These are phyloP conservation scores for Hippolais icterina DNA, from an alignment of 2,113 vertebrate genomes.

Conservation along the genomic window DNA sequence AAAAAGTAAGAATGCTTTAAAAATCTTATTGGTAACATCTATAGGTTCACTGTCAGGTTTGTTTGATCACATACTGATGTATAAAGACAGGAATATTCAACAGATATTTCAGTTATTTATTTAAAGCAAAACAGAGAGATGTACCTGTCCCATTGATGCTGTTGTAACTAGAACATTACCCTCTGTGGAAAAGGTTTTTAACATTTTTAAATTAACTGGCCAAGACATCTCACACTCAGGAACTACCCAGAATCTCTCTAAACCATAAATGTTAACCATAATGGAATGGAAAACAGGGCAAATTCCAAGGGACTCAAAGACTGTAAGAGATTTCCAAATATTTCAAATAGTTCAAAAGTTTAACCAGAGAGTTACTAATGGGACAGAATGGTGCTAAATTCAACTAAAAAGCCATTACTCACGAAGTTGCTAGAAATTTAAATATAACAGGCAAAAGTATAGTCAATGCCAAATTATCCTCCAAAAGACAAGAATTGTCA, in stretches of 20 bases:
- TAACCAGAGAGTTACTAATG: neutral
- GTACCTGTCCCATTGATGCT: neutral
- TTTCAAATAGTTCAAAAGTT: neutral
- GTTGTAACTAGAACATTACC: neutral
- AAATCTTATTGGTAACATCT: neutral
- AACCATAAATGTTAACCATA: neutral
- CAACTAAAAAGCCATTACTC: neutral
- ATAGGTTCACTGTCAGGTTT: neutral
- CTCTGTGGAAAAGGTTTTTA: neutral
- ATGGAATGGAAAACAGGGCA: neutral
- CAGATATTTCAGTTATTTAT: slow-evolving; percentile 1
- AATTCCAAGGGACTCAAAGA: neutral
- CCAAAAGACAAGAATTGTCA: neutral
- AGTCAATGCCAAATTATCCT: neutral
- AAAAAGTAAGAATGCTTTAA: neutral
- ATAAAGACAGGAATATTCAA: neutral
- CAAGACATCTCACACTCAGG: neutral
- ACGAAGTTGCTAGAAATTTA: neutral
- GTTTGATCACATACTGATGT: neutral
- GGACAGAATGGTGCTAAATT: neutral
- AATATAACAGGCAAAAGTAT: neutral
- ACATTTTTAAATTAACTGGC: neutral
- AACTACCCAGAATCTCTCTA: neutral
- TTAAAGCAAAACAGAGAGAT: neutral
- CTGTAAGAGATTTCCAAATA: neutral